A percentile compares a stretch with the other conserved stretches of the same genome.
Evolutionary conservation across 2,797 vertebrate species (phyloP).

Genomic region (Myiotriccus ornatus): DNA sequence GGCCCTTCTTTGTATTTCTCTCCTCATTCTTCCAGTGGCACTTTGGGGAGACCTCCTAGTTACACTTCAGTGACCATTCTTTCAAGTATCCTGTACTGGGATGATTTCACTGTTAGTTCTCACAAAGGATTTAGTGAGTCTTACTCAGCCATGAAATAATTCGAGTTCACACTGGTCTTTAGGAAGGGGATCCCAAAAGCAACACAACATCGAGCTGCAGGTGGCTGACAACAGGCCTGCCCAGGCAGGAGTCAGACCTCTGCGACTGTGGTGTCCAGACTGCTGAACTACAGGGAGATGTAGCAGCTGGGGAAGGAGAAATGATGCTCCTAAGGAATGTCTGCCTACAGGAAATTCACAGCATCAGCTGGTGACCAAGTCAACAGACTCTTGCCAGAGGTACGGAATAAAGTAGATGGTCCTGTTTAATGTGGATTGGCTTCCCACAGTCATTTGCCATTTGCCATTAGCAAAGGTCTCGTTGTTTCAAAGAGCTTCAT

Average conservation of each 20-base stretch:
- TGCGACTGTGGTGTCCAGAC: neutral
- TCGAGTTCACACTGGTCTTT: neutral
- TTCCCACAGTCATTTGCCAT: neutral
- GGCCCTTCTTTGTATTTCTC: neutral
- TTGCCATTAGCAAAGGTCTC: neutral
- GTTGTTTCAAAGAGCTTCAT: neutral
- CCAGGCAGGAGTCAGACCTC: neutral
- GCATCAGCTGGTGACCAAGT: neutral
- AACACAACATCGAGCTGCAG: neutral
- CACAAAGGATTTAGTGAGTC: neutral
- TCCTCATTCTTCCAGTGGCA: neutral
- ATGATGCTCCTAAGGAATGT: neutral
- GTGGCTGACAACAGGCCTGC: neutral
- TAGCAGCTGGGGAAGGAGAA: neutral
- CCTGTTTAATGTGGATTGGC: neutral
- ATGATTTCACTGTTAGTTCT: neutral
- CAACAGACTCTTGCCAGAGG: neutral
- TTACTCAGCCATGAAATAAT: neutral
- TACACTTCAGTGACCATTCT: neutral
- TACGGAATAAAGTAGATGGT: neutral
- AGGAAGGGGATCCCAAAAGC: neutral
- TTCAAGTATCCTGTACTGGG: neutral
- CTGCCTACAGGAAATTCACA: neutral
- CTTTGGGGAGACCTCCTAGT: neutral
- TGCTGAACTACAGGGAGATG: neutral